Base-by-base conservation (phyloP, 2,888 invertebrate genomes). In the Urechis unicinctus region DNA sequence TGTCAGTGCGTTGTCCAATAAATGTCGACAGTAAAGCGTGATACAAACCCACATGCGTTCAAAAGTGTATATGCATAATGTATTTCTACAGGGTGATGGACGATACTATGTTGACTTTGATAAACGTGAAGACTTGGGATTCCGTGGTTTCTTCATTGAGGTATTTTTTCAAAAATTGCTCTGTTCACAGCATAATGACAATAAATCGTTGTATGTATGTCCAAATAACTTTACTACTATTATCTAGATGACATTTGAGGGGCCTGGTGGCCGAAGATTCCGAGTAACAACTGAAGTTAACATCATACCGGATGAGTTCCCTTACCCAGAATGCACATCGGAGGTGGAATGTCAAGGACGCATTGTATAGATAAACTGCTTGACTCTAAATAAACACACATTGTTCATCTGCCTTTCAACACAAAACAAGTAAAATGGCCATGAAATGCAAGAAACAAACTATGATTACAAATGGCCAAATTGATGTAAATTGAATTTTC, bases 301-400 rank as follows among this genome's bases (percentile, higher is more conserved):
- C 52, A 64, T 71, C 47, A 64, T 71, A 26, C 71, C 70, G 21
- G 67, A 70, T 50, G 62, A 61, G 5, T 70, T 69, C 57, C 68
- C 70, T 0, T 68, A 67, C 57, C 59, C 63, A 1, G 70, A 70
- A 42, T 72, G 72, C 53, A 58, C 61, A 30, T 70, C 68, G 2
- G 1, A 17, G 50, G 48, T 55, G 1, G 31, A 36, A 2, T 72
- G 72, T 57, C 54, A 47, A 9, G 71, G 71, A 3, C 61, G 54
- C 9, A 60, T 72, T 2, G 67, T 71, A 3, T 72, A 57, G 30
- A 21, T 6, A 45, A 22, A 6, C 45, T 13, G 41, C 41, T 9
- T 36, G 41, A n/a, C n/a, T n/a, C n/a, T n/a, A n/a, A n/a, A n/a
- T n/a, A n/a, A n/a, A n/a, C n/a, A n/a, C n/a, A n/a, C n/a, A n/a